Base-by-base conservation (phyloP, 1,140 invertebrate species). In the Cydia splendana region DNA sequence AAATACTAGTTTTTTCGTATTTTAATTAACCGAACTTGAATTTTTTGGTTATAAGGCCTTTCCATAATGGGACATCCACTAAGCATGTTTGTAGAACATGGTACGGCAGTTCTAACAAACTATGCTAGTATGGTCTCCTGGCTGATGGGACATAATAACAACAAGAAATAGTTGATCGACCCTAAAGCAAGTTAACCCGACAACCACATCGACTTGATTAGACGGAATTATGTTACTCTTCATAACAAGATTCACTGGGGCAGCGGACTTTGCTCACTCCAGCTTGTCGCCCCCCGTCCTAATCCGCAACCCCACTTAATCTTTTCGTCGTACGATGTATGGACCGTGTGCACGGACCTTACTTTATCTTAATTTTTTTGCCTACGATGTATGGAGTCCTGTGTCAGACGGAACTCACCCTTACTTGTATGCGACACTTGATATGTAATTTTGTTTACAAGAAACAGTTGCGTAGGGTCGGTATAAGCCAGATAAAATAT, bases 401-500 rank as follows among this genome's bases (percentile, higher is more conserved):
- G 75, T 45, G 28, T 65, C 75, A 30, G 57, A 13, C 57, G n/a
- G 10, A 76, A 76, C 30, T 42, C n/a, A 20, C 73, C 65, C 75
- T 75, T 75, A 57, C 38, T 71, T 62, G 13, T 38, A 73, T 53
- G 73, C 65, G 65, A 71, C 78, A 79, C 65, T 78, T 73, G 74
- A 81, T 76, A 79, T 81, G 67, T 75, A 78, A 81, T 81, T 75
- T 81, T 75, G 75, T 76, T 77, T 76, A 77, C 76, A 53, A 75
- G 48, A 51, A 38, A 74, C 67, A 62, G 62, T 75, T 77, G 77
- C 77, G 76, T 77, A 78, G 65, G 74, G 65, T 45, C 53, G 74
- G 74, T 71, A 42, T 42, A 42, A 42, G 38, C 38, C 38, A 42
- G 7, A 42, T 42, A 42, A 42, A 42, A 42, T 42, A 42, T 42